Evolutionary conservation across 2,797 vertebrate species (phyloP).

Genomic region (Pipistrellus pygmaeus): DNA sequence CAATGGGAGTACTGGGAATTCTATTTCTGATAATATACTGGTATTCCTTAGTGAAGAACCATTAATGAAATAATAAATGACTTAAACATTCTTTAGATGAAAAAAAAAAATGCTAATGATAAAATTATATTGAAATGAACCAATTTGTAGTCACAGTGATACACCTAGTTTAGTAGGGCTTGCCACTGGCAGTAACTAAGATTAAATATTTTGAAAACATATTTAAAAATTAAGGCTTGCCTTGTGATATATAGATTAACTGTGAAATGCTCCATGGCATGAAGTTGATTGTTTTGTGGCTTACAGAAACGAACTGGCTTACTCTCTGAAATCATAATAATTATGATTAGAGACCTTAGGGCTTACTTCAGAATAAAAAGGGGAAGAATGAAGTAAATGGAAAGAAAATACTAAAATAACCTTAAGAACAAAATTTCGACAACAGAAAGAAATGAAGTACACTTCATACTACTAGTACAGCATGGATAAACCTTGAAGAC

Average conservation of each 20-base stretch:
- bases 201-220: constrained; percentile 44
- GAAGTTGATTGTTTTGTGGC: neutral
- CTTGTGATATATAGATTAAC: neutral
- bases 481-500: neutral
- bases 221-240: neutral
- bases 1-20: neutral
- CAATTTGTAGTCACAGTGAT: neutral
- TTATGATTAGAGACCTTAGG: neutral
- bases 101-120: constrained; percentile 6
- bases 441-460: constrained; percentile 34
- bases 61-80: constrained; percentile 56
- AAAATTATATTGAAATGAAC: constrained; percentile 55
- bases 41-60: constrained; percentile 2
- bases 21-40: constrained; percentile 55
- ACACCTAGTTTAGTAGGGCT: neutral
- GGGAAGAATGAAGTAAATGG: neutral
- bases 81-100: neutral
- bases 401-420: constrained; percentile 47
- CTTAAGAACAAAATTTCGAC: constrained; percentile 21
- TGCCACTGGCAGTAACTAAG: constrained; percentile 41
- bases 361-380: constrained; percentile 36
- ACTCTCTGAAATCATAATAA: constrained; percentile 41
- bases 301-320: neutral
- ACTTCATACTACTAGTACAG: neutral
- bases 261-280: constrained; percentile 32